Percentiles rank a stretch among this genome's conserved stretches.
phyloP scores from a whole-genome alignment of 1,140 invertebrate species.

The Sarcophaga peregrina region DNA sequence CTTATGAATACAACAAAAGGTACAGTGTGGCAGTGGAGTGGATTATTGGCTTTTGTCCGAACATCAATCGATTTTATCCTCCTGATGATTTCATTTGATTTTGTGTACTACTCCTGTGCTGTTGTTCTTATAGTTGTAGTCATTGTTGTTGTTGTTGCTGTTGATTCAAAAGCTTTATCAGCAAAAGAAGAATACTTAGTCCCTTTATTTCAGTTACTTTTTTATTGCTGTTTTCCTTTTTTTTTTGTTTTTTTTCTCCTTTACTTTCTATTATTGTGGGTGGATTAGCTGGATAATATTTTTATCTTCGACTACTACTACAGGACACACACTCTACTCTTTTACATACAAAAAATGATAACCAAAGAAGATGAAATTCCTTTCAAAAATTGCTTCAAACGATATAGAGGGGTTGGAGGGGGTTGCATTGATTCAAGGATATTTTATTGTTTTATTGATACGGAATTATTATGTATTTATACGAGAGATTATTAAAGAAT shows the following conservation, averaged over 20 bases:
- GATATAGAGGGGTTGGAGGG: neutral
- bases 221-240: neutral
- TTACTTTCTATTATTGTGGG: slow-evolving; percentile 1
- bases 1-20: too few relatives aligned
- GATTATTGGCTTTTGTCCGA: neutral
- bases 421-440: neutral
- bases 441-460: slow-evolving; percentile 4
- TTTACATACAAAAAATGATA: too few relatives aligned
- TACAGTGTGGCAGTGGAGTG: too few relatives aligned
- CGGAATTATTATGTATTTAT: slow-evolving; percentile 4
- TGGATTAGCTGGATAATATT: slow-evolving; percentile 2
- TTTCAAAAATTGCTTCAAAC: too few relatives aligned
- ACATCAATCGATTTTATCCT: slow-evolving; percentile 12
- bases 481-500: neutral
- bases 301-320: neutral
- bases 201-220: neutral
- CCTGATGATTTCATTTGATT: too few relatives aligned
- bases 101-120: neutral
- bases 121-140: neutral
- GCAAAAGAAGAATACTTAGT: too few relatives aligned
- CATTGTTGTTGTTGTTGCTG: neutral
- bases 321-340: too few relatives aligned
- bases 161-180: slow-evolving; percentile 9
- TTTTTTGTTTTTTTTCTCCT: neutral
- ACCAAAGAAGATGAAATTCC: too few relatives aligned